Evolutionary conservation across 2,888 invertebrate genomes (phyloP), one percentile per base, ranked within the genome.

Genomic region (Drosophila rellima): DNA sequence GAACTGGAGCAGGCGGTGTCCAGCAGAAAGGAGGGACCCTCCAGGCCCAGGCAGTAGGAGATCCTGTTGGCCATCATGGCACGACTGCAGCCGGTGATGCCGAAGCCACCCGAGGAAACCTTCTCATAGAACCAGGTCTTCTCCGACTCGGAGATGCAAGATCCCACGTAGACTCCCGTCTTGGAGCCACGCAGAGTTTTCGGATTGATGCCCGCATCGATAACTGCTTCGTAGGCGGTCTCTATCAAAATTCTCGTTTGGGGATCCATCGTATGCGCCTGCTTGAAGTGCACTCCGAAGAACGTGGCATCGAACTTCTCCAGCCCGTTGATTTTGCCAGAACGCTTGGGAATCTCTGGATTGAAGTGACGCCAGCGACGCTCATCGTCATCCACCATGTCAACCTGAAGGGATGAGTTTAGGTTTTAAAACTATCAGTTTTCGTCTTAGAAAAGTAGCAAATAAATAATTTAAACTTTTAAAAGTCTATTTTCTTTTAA

Each of bases 1-100:
- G 98, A 97, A 60, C 98, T 98, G n/a, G 98, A 98, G 91, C 98
- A 99, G 0, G 98, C 98, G 0, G 98, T 97, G 92, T 99, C 98
- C 10, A 97, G 94, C 0, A 96, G 94, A 93, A 95, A 97, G 5
- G 98, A 97, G 0, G 98, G 98, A 0, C 98, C 98, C 82, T 96
- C 96, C 15, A 97, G 94, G 26, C 98, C 98, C 70, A 98, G 94
- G 93, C 95, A 96, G 92, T 96, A 98, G 1, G 98, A 98, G 73
- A 99, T 94, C 56, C 98, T 95, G 92, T 98, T 97, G 13, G 98
- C 96, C 90, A 98, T 94, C 97, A 98, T 98, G 4, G 97, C 97
- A 70, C 98, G 95, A 80, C 97, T 96, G 92, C 97, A 97, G 37
- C 98, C 93, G 2, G 93, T 93, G n/a, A 93, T 92, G 48, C 93